A percentile compares a stretch with the other conserved stretches of the same genome.
Conservation (phyloP, 2,113 vertebrate genomes). For the Dasyprocta punctata region DNA sequence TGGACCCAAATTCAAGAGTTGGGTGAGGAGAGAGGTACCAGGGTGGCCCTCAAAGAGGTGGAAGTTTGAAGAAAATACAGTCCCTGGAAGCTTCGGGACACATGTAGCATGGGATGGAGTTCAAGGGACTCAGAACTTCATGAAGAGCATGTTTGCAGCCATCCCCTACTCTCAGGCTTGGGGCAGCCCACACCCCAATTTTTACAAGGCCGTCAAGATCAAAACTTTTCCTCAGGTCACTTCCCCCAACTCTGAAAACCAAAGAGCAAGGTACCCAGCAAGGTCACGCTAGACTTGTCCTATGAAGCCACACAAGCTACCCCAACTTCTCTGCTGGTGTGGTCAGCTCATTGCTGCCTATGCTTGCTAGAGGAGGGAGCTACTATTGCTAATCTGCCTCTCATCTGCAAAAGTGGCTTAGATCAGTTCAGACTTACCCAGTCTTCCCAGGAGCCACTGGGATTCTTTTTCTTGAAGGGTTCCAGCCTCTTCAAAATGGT, state of each 20-base stretch:
- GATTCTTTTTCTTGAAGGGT: slow-evolving; percentile 90
- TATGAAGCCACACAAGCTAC: neutral
- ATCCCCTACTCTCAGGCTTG: neutral
- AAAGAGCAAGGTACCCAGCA: neutral
- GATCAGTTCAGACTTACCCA: slow-evolving; percentile 89
- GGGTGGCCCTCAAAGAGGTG: neutral
- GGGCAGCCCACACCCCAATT: neutral
- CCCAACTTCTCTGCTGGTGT: neutral
- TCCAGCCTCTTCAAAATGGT: slow-evolving; percentile 90
- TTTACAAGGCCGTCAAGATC: neutral
- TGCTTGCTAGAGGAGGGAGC: neutral
- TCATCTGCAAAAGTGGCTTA: neutral
- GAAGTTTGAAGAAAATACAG: neutral
- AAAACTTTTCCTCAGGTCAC: neutral
- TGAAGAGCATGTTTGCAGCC: neutral
- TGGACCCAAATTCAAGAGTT: neutral
- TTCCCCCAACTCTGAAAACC: neutral
- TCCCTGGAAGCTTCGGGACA: neutral
- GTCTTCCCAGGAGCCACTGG: slow-evolving; percentile 92
- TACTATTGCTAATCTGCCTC: neutral
- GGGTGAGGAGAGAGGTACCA: neutral
- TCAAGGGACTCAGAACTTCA: neutral
- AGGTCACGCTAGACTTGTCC: neutral
- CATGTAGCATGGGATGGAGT: fast-evolving
- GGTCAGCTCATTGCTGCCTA: neutral